Percentiles rank a stretch among this genome's conserved stretches.
Conservation (phyloP, 2,113 vertebrate species). For the Gasterosteus nipponicus region DNA sequence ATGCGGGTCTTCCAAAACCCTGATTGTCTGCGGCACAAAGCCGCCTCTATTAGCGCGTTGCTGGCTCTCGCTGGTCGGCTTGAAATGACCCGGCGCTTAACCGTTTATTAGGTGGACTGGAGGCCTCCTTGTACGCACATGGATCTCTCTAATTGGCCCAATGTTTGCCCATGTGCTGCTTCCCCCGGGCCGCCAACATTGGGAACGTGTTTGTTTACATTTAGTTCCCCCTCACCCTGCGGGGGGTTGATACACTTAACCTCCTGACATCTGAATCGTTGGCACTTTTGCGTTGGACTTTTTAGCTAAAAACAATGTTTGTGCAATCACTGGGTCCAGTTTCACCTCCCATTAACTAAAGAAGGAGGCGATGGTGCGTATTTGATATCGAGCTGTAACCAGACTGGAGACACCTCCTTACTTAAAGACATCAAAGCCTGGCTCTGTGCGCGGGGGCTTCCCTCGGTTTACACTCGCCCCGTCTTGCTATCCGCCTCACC, state of each 20-base stretch:
- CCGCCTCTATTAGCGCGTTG: slow-evolving; percentile 76
- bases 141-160: slow-evolving; percentile 76
- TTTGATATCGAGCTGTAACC: slow-evolving; percentile 53
- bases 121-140: slow-evolving; percentile 67
- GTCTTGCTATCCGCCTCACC: slow-evolving; percentile 40
- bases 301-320: slow-evolving; percentile 16
- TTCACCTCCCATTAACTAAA: slow-evolving; percentile 28
- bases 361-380: slow-evolving; percentile 48
- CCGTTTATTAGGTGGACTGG: slow-evolving; percentile 77
- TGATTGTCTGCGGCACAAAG: slow-evolving; percentile 79
- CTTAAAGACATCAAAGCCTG: slow-evolving; percentile 62
- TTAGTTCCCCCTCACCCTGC: slow-evolving; percentile 27
- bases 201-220: slow-evolving; percentile 68
- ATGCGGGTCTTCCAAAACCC: slow-evolving; percentile 74
- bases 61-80: slow-evolving; percentile 74
- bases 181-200: slow-evolving; percentile 53
- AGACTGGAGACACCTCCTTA: slow-evolving; percentile 57
- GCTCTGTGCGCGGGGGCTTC: slow-evolving; percentile 37
- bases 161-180: slow-evolving; percentile 75
- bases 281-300: slow-evolving; percentile 42
- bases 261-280: slow-evolving; percentile 43
- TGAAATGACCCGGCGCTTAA: slow-evolving; percentile 76
- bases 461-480: slow-evolving; percentile 47
- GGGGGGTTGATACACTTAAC: slow-evolving; percentile 69
- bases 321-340: slow-evolving; percentile 35